Evolutionary conservation across 2,888 invertebrate species (phyloP).

Genomic region (Drosophila kanekoi): DNA sequence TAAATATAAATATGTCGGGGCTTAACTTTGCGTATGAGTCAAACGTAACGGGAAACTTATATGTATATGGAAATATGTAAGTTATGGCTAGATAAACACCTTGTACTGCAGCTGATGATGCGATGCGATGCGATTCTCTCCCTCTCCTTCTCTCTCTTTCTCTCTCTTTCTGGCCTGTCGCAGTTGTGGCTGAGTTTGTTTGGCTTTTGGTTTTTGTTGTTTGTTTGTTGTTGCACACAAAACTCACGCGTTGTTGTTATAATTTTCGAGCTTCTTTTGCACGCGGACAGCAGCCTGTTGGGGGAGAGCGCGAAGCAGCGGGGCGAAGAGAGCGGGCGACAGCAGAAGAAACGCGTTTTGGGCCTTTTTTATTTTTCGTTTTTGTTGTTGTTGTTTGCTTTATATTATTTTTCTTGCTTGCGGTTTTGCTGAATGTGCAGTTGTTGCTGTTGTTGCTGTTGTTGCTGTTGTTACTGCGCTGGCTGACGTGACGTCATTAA

Average conservation of each 20-base stretch:
- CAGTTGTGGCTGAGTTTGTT: slow-evolving; percentile 22
- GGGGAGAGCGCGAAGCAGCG: slow-evolving; percentile 9
- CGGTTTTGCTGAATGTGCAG: slow-evolving; percentile 49
- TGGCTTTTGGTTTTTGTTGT: slow-evolving; percentile 16
- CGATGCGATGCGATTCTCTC: slow-evolving; percentile 1
- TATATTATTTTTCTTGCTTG: slow-evolving; percentile 5
- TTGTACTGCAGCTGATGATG: slow-evolving; percentile 46
- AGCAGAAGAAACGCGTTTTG: slow-evolving; percentile 24
- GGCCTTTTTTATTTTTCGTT: slow-evolving; percentile 4
- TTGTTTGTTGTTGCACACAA: slow-evolving; percentile 20
- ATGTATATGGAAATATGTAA: not conserved
- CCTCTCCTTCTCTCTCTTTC: not conserved
- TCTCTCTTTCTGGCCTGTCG: slow-evolving; percentile 8
- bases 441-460: slow-evolving; percentile 33
- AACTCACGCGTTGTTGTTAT: slow-evolving; percentile 21
- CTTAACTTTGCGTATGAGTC: not conserved
- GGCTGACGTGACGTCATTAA: slow-evolving; percentile 72
- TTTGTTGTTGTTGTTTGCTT: no score
- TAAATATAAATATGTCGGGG: not conserved
- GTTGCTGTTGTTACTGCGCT: slow-evolving; percentile 33
- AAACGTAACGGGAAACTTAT: not conserved
- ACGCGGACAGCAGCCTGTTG: slow-evolving; percentile 33
- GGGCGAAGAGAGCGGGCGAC: slow-evolving; percentile 14
- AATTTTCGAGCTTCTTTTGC: slow-evolving; percentile 41
- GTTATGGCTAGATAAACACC: slow-evolving; percentile 54